Evolutionary conservation across 2,113 vertebrate genomes (phyloP).

Genomic region (Halichoerus grypus): DNA sequence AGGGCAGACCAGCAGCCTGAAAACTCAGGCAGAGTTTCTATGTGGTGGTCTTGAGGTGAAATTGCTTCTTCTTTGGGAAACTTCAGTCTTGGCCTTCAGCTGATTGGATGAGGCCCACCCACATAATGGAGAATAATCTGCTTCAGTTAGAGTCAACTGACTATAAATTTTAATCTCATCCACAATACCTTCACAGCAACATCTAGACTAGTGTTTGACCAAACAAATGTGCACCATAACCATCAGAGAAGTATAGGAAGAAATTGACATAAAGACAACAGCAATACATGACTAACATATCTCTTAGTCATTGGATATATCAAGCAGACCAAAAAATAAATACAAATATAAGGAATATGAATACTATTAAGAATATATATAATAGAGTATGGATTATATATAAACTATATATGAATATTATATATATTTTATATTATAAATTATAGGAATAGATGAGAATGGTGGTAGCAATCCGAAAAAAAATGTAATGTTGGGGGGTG

Average conservation of each 20-base stretch:
- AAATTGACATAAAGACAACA: not conserved
- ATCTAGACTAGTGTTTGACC: constrained; percentile 30
- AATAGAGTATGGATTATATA: not conserved
- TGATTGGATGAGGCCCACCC: not conserved
- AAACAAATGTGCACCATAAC: constrained; percentile 4
- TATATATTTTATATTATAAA: constrained; percentile 20
- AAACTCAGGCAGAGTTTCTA: not conserved
- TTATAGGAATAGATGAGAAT: constrained; percentile 15
- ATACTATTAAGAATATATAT: not conserved
- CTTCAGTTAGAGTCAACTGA: not conserved
- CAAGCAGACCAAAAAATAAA: constrained; percentile 23
- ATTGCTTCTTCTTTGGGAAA: not conserved
- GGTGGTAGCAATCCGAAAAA: not conserved
- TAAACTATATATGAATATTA: not conserved
- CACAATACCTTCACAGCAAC: constrained; percentile 26
- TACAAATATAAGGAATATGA: not conserved
- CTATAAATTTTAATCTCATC: constrained; percentile 35
- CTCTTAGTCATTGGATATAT: not conserved
- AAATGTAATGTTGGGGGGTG: not conserved
- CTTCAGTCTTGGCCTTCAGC: not conserved
- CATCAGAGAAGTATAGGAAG: not conserved
- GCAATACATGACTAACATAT: not conserved
- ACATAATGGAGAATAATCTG: not conserved
- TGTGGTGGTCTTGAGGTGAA: not conserved
- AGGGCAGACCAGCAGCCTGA: not conserved